phyloP scores from a whole-genome alignment of 2,113 vertebrate species.

The Indicator indicator region DNA sequence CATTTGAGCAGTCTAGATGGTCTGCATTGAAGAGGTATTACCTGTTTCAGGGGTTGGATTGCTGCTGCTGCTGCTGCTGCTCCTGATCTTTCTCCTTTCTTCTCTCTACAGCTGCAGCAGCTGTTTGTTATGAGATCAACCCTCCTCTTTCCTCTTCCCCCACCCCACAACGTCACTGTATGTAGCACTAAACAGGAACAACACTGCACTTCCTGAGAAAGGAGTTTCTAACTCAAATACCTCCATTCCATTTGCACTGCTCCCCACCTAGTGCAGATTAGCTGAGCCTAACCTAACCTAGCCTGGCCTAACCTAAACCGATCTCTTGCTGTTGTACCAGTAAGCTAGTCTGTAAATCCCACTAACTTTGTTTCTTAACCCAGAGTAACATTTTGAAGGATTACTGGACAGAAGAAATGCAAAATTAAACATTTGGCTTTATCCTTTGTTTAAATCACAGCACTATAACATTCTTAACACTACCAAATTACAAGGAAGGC shows the following conservation, averaged over 20 bases:
- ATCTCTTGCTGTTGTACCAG: neutral
- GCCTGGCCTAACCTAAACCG: rapidly evolving
- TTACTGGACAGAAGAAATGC: neutral
- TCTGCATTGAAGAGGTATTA: neutral
- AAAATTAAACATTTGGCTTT: neutral
- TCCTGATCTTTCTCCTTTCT: neutral
- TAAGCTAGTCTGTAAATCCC: neutral
- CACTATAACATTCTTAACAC: neutral
- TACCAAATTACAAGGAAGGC: neutral
- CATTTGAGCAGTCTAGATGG: neutral
- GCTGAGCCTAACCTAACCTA: neutral
- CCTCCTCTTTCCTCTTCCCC: slow-evolving; percentile 61
- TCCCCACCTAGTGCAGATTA: neutral
- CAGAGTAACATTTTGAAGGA: neutral
- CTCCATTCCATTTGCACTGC: neutral
- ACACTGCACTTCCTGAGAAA: neutral
- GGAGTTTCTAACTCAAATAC: neutral
- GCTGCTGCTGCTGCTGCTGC: neutral
- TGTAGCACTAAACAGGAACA: slow-evolving; percentile 21
- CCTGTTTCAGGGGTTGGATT: neutral
- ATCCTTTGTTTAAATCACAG: neutral
- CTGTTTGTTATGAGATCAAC: slow-evolving; percentile 5
- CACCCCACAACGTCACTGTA: slow-evolving; percentile 8
- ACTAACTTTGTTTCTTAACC: neutral
- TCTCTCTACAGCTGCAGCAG: slow-evolving; percentile 27